These are phyloP conservation scores for Pygocentrus nattereri DNA, from an alignment of 2,797 vertebrate genomes.

Conservation along the genomic window DNA sequence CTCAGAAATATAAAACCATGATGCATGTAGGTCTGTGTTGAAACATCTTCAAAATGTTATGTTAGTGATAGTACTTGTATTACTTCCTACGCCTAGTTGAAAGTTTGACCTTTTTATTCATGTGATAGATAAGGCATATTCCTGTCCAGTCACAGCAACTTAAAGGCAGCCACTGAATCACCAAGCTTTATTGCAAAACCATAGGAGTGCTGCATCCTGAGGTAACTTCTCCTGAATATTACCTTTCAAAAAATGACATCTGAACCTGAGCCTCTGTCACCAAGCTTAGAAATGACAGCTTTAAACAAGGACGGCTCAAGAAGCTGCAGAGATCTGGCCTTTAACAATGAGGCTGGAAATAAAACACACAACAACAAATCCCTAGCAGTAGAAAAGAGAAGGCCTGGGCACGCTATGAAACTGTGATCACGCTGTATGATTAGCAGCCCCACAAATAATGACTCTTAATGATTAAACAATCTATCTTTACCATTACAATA, in stretches of 20 bases:
- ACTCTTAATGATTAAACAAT: not conserved
- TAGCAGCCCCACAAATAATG: not conserved
- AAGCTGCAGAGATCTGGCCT: slow-evolving; percentile 26
- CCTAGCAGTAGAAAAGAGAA: slow-evolving; percentile 7
- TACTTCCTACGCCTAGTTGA: not conserved
- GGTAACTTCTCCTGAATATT: not conserved
- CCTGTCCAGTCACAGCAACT: not conserved
- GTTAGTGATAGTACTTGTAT: too few species aligned
- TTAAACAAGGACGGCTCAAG: slow-evolving; percentile 19
- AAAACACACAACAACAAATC: slow-evolving; percentile 26
- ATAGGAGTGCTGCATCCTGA: slow-evolving; percentile 4
- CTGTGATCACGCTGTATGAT: not conserved
- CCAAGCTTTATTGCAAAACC: slow-evolving; percentile 3
- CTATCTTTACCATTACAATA: not conserved
- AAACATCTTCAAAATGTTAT: too few species aligned
- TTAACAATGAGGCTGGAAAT: slow-evolving; percentile 27
- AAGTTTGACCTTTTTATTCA: not conserved
- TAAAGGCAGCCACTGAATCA: not conserved
- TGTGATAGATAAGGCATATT: not conserved
- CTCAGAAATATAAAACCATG: too few species aligned
- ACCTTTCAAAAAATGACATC: not conserved
- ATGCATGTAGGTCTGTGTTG: too few species aligned
- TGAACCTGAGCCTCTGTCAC: slow-evolving; percentile 31
- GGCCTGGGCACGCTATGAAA: slow-evolving; percentile 1
- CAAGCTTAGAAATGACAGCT: slow-evolving; percentile 10